Conservation (phyloP, 2,797 vertebrate species). For the Atherinosoma microstoma region DNA sequence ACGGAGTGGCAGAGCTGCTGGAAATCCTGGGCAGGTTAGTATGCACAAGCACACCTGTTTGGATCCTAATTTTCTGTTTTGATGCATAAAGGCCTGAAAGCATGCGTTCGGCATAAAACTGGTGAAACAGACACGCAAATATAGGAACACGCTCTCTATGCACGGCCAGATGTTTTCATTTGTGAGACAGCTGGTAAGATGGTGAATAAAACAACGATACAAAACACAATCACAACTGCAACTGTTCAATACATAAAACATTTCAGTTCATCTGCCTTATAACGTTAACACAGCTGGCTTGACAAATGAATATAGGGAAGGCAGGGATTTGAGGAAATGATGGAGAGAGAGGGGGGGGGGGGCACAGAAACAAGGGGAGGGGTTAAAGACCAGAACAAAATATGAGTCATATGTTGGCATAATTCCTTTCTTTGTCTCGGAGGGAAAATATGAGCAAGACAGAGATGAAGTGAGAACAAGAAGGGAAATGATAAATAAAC, state of each 20-base stretch:
- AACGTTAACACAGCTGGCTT: constrained; percentile 13
- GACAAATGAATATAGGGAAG: constrained; percentile 6
- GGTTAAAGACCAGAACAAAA: constrained; percentile 31
- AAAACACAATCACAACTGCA: constrained; percentile 16
- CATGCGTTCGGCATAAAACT: not conserved
- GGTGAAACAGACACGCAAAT: constrained; percentile 1
- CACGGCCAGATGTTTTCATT: constrained; percentile 26
- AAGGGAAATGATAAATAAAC: constrained; percentile 50
- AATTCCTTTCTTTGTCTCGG: constrained; percentile 30
- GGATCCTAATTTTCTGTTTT: not conserved
- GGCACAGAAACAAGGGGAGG: constrained; percentile 2
- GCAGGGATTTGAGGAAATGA: constrained; percentile 34
- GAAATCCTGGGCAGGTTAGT: constrained; percentile 91
- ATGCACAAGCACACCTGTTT: not conserved
- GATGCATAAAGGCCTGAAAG: not conserved
- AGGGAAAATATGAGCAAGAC: constrained; percentile 48
- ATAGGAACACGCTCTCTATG: not conserved
- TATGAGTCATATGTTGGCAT: constrained; percentile 38
- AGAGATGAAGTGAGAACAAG: constrained; percentile 26
- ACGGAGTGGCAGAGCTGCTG: constrained; percentile 91
- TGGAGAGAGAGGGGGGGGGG: too few species aligned
- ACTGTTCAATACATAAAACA: constrained; percentile 13
- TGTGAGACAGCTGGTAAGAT: constrained; percentile 25
- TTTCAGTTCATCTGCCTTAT: constrained; percentile 33
- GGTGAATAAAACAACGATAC: constrained; percentile 5